phyloP scores from a whole-genome alignment of 2,113 vertebrate genomes.

The Lophura nycthemera region DNA sequence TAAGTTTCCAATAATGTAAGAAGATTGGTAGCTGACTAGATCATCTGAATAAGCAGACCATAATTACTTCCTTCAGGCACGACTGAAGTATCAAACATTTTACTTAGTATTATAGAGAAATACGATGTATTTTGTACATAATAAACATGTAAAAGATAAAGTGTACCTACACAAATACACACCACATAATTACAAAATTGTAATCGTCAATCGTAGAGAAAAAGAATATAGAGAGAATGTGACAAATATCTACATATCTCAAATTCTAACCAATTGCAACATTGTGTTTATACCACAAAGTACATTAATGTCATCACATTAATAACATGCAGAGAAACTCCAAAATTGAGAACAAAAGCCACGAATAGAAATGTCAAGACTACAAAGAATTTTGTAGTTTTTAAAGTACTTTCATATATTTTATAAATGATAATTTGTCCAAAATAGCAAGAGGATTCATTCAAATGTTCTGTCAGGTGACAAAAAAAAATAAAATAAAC shows the following conservation, averaged over 20 bases:
- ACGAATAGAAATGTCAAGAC: neutral
- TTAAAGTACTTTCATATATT: neutral
- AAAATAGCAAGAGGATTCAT: neutral
- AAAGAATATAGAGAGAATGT: neutral
- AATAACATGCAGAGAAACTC: neutral
- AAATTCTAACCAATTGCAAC: neutral
- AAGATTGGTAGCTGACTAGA: neutral
- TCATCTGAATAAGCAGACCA: neutral
- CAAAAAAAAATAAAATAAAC: neutral
- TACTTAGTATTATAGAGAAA: neutral
- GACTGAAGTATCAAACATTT: neutral
- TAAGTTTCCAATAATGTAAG: neutral
- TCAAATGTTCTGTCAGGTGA: neutral
- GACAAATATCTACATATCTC: too few relatives aligned
- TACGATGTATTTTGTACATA: too few relatives aligned
- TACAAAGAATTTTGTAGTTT: neutral
- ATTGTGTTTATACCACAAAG: neutral
- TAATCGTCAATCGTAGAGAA: neutral
- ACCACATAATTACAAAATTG: too few relatives aligned
- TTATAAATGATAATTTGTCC: neutral
- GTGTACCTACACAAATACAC: neutral
- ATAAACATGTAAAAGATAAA: neutral
- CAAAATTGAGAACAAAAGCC: neutral
- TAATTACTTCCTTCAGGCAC: neutral
- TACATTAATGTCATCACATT: neutral